A percentile compares a stretch with the other conserved stretches of the same genome.
phyloP scores from a whole-genome alignment of 2,888 invertebrate genomes.

The Lepidochrysops patricia region DNA sequence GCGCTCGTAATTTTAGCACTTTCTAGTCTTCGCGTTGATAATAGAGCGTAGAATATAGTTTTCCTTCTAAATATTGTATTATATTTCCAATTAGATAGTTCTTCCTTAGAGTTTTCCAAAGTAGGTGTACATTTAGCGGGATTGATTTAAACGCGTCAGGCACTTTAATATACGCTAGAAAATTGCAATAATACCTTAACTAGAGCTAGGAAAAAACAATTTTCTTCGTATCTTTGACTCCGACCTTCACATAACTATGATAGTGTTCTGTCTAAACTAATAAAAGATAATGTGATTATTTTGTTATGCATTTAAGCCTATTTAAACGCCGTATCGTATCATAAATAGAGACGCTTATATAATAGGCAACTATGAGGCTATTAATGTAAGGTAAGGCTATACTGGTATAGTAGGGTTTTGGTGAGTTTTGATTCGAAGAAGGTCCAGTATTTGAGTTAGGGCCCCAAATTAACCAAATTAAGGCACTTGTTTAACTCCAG shows the following conservation, averaged over 20 bases:
- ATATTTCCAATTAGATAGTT: not conserved
- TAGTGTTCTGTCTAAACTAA: not conserved
- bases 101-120: not conserved
- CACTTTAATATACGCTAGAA: not conserved
- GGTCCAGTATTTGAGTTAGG: not conserved
- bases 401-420: not conserved
- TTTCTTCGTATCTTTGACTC: not conserved
- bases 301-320: not conserved
- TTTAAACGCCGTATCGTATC: conserved; percentile 13
- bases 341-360: conserved; percentile 9
- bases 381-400: not conserved
- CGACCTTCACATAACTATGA: not conserved
- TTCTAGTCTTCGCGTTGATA: not conserved
- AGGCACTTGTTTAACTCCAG: not conserved
- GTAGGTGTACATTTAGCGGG: not conserved
- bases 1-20: not conserved
- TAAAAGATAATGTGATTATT: not conserved
- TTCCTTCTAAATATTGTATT: not conserved
- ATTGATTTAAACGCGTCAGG: not conserved
- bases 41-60: not conserved
- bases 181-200: too few species aligned
- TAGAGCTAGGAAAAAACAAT: not conserved
- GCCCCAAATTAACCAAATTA: not conserved
- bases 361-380: not conserved
- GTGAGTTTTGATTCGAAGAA: not conserved